phyloP scores from a whole-genome alignment of 2,113 vertebrate genomes.

The Collichthys lucidus region DNA sequence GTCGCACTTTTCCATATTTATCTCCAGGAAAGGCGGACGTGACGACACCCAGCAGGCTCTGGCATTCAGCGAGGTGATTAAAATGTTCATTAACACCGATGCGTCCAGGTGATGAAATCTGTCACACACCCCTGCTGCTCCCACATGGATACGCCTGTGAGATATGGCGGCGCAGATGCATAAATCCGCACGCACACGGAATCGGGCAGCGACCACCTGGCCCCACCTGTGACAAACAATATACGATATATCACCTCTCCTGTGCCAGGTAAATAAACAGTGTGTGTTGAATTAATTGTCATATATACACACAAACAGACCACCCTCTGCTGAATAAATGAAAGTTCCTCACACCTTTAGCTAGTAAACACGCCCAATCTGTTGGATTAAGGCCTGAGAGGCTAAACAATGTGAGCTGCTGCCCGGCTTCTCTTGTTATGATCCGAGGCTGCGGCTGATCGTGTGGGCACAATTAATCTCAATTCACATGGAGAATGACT shows the following conservation, averaged over 20 bases:
- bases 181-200: not conserved
- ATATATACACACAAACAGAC: constrained; percentile 29
- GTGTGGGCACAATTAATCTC: constrained; percentile 72
- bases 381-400: constrained; percentile 58
- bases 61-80: constrained; percentile 73
- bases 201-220: constrained; percentile 61
- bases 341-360: constrained; percentile 69
- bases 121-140: constrained; percentile 60
- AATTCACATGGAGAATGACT: constrained; percentile 69
- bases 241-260: constrained; percentile 55
- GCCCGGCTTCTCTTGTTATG: constrained; percentile 28
- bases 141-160: constrained; percentile 45
- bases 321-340: constrained; percentile 60
- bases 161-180: constrained; percentile 18
- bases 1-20: constrained; percentile 55
- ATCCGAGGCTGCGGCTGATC: constrained; percentile 21
- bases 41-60: constrained; percentile 62
- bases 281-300: constrained; percentile 47
- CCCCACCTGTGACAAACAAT: constrained; percentile 53
- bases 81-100: constrained; percentile 79
- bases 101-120: constrained; percentile 74
- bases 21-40: constrained; percentile 43
- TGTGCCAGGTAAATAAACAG: constrained; percentile 69
- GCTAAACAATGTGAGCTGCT: constrained; percentile 39
- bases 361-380: constrained; percentile 72